These are phyloP conservation scores for Trichomycterus rosablanca DNA, from an alignment of 2,113 vertebrate species.

Conservation along the genomic window DNA sequence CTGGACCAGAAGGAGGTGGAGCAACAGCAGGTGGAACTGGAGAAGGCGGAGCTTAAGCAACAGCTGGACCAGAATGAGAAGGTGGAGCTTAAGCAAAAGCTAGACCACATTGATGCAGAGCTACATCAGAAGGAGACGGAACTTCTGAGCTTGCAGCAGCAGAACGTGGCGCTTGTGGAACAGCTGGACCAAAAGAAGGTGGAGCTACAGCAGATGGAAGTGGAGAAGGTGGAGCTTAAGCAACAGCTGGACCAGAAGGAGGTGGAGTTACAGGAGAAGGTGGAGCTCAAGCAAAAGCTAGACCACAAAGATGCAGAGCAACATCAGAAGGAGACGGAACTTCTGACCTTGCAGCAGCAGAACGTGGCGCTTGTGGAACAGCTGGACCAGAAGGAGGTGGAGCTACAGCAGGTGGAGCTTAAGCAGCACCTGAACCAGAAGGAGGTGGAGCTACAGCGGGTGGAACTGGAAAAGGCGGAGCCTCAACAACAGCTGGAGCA, in stretches of 20 bases:
- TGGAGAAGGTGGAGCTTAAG: background rate
- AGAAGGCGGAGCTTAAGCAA: conserved; percentile 45
- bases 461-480: background rate
- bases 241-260: conserved; percentile 34
- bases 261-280: conserved; percentile 45
- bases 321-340: background rate
- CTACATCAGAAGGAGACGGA: background rate
- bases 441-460: background rate
- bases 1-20: no score
- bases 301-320: background rate
- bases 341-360: background rate
- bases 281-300: conserved; percentile 5
- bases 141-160: background rate
- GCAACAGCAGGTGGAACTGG: no score
- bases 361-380: no score
- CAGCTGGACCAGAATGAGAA: conserved; percentile 51
- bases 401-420: no score
- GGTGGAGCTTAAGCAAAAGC: no score
- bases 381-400: no score
- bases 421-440: background rate
- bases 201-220: background rate
- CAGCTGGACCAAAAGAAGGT: background rate
- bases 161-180: background rate
- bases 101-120: background rate
- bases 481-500: background rate